A percentile compares a stretch with the other conserved stretches of the same genome.
Evolutionary conservation across 2,113 vertebrate species (phyloP).

Genomic region (Oreamnos americanus): DNA sequence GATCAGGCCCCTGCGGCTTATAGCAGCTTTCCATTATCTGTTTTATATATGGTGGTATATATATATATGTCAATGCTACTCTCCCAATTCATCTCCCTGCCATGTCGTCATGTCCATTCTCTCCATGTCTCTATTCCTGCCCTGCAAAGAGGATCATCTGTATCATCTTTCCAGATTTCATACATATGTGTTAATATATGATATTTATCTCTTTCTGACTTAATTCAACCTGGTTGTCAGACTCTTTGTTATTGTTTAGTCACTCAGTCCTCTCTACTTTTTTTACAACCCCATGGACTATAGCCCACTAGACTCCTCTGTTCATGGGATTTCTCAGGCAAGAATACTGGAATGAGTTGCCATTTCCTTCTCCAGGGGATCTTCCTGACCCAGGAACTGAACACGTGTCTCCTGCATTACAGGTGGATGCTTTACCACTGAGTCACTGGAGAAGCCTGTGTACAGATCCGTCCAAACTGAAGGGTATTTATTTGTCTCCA

Average conservation of each 20-base stretch:
- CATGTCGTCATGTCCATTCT: background rate
- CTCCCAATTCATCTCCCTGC: background rate
- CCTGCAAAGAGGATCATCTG: background rate
- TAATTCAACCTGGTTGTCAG: background rate
- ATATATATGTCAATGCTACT: background rate
- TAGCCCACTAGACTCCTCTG: background rate
- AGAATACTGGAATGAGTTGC: background rate
- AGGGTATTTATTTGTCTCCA: background rate
- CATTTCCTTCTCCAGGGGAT: background rate
- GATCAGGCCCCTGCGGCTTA: background rate
- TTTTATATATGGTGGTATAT: background rate
- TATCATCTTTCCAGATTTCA: background rate
- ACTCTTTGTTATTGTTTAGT: background rate
- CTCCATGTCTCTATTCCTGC: background rate
- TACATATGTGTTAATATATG: background rate
- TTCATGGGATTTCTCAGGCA: background rate
- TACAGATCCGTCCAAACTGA: background rate
- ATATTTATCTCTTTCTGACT: background rate
- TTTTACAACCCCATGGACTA: background rate
- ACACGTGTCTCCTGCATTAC: accelerated
- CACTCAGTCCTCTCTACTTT: background rate
- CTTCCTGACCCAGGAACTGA: background rate
- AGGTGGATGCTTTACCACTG: background rate
- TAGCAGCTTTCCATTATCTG: background rate
- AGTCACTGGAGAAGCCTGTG: background rate